phyloP scores from a whole-genome alignment of 2,888 invertebrate genomes.

The Dioctria linearis region DNA sequence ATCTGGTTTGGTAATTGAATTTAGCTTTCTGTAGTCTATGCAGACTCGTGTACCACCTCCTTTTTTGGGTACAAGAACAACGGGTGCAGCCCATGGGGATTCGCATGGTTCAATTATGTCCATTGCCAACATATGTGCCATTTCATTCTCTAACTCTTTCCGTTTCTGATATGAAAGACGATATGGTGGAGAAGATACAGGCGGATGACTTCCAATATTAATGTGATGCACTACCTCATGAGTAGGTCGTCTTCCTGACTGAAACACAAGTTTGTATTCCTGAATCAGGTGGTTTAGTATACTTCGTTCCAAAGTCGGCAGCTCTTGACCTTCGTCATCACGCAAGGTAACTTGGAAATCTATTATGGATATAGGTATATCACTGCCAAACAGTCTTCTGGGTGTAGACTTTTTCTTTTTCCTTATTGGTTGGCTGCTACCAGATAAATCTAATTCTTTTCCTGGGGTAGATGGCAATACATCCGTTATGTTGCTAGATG shows the following conservation, averaged over 20 bases:
- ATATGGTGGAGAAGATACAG: too few relatives aligned
- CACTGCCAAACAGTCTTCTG: neutral
- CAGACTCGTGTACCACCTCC: constrained; percentile 58
- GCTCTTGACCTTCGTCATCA: neutral
- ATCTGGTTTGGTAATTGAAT: constrained; percentile 63
- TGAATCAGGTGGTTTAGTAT: neutral
- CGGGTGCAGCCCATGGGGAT: too few relatives aligned
- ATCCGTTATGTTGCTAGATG: too few relatives aligned
- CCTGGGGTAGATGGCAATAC: too few relatives aligned
- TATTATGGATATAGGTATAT: neutral
- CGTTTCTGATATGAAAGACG: constrained; percentile 59
- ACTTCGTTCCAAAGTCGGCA: neutral
- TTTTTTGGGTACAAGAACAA: too few relatives aligned
- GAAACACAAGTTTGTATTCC: neutral
- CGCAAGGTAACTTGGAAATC: neutral
- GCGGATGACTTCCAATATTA: constrained; percentile 49
- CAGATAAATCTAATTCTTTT: neutral
- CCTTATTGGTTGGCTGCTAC: neutral
- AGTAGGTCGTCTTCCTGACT: neutral
- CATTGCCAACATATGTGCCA: too few relatives aligned
- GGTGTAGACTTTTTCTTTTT: neutral
- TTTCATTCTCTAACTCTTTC: neutral
- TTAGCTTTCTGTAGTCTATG: constrained; percentile 63
- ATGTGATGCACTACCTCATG: neutral
- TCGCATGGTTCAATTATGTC: too few relatives aligned